These are phyloP conservation scores for Rhinatrema bivittatum DNA, from an alignment of 2,797 vertebrate genomes.

Conservation along the genomic window DNA sequence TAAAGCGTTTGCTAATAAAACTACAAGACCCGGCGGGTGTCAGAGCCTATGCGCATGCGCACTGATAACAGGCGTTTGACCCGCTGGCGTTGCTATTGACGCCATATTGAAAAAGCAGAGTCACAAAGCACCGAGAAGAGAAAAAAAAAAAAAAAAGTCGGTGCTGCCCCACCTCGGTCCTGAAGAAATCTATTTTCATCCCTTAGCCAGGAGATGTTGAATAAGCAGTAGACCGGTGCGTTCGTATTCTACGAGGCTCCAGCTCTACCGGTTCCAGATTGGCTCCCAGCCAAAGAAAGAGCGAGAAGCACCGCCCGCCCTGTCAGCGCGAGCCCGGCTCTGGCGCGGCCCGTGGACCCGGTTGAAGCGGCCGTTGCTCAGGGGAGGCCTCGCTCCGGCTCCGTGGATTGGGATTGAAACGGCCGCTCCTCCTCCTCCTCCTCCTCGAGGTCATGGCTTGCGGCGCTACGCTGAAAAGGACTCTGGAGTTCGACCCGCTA, in stretches of 20 bases:
- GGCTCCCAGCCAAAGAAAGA: background rate
- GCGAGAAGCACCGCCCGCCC: too few species aligned
- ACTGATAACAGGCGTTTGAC: conserved; percentile 41
- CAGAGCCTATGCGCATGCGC: conserved; percentile 35
- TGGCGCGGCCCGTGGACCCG: background rate
- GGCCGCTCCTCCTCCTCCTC: conserved; percentile 11
- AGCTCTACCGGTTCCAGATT: conserved; percentile 40
- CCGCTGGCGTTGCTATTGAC: conserved; percentile 75
- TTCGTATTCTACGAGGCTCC: conserved; percentile 46
- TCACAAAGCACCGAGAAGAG: conserved; percentile 5
- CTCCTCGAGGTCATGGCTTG: conserved; percentile 71
- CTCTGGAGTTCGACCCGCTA: conserved; percentile 86
- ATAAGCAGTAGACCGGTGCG: too few species aligned
- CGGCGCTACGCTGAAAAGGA: conserved; percentile 88
- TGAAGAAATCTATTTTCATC: too few species aligned
- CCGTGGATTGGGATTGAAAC: too few species aligned
- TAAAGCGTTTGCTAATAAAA: conserved; percentile 13
- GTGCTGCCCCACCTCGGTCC: too few species aligned
- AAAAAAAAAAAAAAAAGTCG: too few species aligned
- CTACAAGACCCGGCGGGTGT: conserved; percentile 57
- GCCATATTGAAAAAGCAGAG: conserved; percentile 68
- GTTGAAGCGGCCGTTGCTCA: background rate
- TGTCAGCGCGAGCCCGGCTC: background rate
- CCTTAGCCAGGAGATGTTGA: too few species aligned
- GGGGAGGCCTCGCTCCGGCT: background rate